Base-by-base conservation (phyloP, 2,113 vertebrate genomes). In the Heteronetta atricapilla region DNA sequence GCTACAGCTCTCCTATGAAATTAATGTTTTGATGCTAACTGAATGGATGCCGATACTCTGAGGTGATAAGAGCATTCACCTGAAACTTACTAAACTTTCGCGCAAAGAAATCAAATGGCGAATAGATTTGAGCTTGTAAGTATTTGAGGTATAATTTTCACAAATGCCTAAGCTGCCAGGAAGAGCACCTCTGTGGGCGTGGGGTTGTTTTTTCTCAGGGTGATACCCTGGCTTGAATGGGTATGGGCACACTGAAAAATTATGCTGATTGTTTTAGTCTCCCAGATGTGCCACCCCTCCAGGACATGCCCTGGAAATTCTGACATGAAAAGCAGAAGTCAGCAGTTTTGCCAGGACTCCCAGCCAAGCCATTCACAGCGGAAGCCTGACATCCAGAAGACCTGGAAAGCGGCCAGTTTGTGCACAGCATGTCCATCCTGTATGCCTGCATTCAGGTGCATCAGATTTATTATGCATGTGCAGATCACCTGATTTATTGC, bases 401-500 rank as follows among this genome's bases (percentile, higher is more conserved):
- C 20, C 69, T 96, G 92, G 94, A 92, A 94, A 87, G 81, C 0
- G 3, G 80, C 92, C 92, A 87, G 89, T n/a, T 23, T 59, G 53
- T 79, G 81, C 89, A 92, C 91, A 97, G 86, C 92, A 28, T 86
- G 96, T 94, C 91, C 58, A 92, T 87, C 86, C 89, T 90, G 86
- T 64, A 56, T 44, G 86, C 77, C 18, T 40, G 86, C 69, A 52
- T 79, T 93, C 93, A 95, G 95, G 91, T 90, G 86, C 81, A 82
- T 94, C 66, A 50, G 69, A 95, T 94, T 96, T 90, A 95, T 93
- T 90, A 92, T 76, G 93, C 77, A 87, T 53, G 88, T 82, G 86
- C 83, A 93, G 77, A 93, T 93, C 73, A 92, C 64, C 86, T 86
- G 80, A 96, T 96, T 93, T 95, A 97, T 89, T 87, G 84, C 93